phyloP scores from a whole-genome alignment of 2,888 invertebrate species.

The Hoplodrina ambigua region DNA sequence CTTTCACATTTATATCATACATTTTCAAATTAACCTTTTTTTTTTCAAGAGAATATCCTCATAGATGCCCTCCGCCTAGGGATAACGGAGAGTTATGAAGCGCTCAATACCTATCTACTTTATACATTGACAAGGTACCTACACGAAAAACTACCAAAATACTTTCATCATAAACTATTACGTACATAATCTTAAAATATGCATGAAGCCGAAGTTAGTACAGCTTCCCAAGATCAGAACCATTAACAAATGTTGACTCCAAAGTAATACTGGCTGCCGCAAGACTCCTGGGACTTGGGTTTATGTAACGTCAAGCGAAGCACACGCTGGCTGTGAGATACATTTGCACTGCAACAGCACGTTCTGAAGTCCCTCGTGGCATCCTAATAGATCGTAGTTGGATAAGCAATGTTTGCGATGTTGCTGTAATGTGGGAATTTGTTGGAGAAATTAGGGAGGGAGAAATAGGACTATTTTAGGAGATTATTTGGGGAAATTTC shows the following conservation, averaged over 20 bases:
- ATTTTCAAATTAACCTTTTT: no score
- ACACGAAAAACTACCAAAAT: no score
- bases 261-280: background rate
- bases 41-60: no score
- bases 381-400: background rate
- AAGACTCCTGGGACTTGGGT: background rate
- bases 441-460: background rate
- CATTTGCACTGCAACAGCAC: slow-evolving; percentile 12
- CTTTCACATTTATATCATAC: no score
- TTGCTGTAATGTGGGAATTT: background rate
- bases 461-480: no score
- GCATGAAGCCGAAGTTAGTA: background rate
- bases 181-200: no score
- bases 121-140: no score
- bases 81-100: no score
- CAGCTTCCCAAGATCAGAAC: background rate
- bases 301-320: background rate
- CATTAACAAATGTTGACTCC: background rate
- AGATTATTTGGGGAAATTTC: no score
- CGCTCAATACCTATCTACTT: no score
- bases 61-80: no score
- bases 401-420: background rate
- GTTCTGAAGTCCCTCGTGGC: slow-evolving; percentile 6
- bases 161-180: no score
- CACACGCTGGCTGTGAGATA: slow-evolving; percentile 6